Evolutionary conservation across 2,113 vertebrate genomes (phyloP).

Genomic region (Hippoglossus stenolepis): DNA sequence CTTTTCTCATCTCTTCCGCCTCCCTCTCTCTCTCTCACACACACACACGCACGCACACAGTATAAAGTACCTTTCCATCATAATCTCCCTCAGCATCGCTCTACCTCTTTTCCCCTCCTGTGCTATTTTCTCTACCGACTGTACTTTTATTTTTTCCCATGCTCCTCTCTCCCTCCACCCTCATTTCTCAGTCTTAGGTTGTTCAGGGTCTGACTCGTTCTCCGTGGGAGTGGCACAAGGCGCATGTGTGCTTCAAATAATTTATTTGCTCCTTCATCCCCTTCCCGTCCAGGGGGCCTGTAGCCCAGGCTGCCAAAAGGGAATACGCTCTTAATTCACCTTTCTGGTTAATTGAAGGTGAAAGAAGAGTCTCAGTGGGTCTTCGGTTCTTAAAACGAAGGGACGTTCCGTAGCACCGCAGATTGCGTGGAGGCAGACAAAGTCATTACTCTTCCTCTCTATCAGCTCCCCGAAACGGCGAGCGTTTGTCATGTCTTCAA

Average conservation of each 20-base stretch:
- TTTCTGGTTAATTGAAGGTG: conserved; percentile 52
- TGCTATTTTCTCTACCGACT: conserved; percentile 12
- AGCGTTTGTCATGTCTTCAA: conserved; percentile 57
- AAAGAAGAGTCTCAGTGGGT: conserved; percentile 17
- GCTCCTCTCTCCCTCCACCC: neutral
- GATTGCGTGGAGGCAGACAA: conserved; percentile 14
- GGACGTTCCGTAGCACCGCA: conserved; percentile 8
- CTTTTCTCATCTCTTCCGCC: neutral
- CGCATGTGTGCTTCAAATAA: conserved; percentile 50
- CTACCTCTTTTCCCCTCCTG: neutral
- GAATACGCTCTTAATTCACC: conserved; percentile 43
- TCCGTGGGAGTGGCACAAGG: conserved; percentile 33
- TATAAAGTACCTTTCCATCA: conserved; percentile 8
- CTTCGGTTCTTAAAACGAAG: conserved; percentile 5
- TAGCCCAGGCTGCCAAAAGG: conserved; percentile 29
- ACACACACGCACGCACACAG: neutral
- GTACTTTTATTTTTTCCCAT: conserved; percentile 12
- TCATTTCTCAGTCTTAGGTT: conserved; percentile 17
- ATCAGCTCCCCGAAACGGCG: conserved; percentile 35
- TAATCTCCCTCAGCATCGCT: conserved; percentile 13
- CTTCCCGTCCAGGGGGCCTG: conserved; percentile 26
- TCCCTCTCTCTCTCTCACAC: neutral
- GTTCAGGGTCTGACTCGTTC: conserved; percentile 1
- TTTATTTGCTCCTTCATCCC: conserved; percentile 48
- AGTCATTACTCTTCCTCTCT: conserved; percentile 33